Percentiles rank a stretch among this genome's conserved stretches.
Conservation (phyloP, 2,888 invertebrate genomes). For the Hecatera dysodea region DNA sequence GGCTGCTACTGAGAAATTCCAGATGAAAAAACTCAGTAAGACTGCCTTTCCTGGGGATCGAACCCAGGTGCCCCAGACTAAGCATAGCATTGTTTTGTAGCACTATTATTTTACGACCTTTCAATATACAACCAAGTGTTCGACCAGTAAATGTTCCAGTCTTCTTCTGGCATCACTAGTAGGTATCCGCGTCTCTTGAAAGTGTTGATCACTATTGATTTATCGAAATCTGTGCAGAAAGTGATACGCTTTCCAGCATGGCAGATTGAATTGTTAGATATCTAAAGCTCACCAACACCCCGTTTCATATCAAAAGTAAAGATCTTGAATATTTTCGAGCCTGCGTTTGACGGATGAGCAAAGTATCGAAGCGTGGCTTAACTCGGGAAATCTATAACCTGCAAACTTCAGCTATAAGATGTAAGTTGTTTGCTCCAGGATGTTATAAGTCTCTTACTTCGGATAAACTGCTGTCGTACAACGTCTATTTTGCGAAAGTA, state of each 20-base stretch:
- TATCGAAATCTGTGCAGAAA: constrained; percentile 79
- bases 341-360: constrained; percentile 26
- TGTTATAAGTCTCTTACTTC: constrained; percentile 35
- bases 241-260: constrained; percentile 92
- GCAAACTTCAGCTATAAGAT: constrained; percentile 21
- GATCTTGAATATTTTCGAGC: constrained; percentile 21
- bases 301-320: not conserved
- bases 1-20: no score
- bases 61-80: no score
- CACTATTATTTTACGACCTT: no score
- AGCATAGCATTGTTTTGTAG: no score
- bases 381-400: constrained; percentile 14
- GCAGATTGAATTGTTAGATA: not conserved
- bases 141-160: constrained; percentile 99
- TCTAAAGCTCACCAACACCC: constrained; percentile 4
- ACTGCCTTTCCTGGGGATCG: no score
- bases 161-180: constrained; percentile 95
- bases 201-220: constrained; percentile 75
- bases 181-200: constrained; percentile 91
- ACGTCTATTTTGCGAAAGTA: constrained; percentile 18
- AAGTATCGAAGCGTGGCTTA: constrained; percentile 18
- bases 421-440: constrained; percentile 30
- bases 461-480: constrained; percentile 21
- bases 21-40: no score
- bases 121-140: no score